Percentiles rank a stretch among this genome's conserved stretches.
These are phyloP conservation scores for Salminus brasiliensis DNA, from an alignment of 2,113 vertebrate species.

Conservation along the genomic window DNA sequence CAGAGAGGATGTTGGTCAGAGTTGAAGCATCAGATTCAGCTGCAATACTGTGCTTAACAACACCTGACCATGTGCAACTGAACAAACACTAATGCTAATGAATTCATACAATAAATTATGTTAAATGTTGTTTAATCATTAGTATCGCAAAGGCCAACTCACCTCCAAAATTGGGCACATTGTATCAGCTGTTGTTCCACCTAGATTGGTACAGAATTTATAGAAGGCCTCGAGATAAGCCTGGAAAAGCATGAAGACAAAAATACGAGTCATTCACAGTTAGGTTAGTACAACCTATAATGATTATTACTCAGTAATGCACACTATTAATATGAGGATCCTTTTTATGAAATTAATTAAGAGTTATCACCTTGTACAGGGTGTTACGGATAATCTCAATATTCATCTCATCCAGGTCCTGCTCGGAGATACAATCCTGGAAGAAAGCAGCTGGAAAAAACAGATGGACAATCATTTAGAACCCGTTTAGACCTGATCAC, in stretches of 20 bases:
- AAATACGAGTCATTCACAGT: neutral
- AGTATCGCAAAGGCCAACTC: conserved; percentile 34
- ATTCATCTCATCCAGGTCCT: conserved; percentile 99
- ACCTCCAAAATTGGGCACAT: conserved; percentile 99
- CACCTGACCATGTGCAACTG: neutral
- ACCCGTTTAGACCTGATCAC: too few species aligned
- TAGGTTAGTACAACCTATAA: neutral
- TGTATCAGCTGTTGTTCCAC: conserved; percentile 93
- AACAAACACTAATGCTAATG: neutral
- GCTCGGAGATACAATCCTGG: conserved; percentile 98
- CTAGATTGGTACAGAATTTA: conserved; percentile 93
- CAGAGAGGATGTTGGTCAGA: too few species aligned
- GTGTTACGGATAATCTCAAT: conserved; percentile 99
- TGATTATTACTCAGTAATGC: neutral
- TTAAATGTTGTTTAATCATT: too few species aligned
- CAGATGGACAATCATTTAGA: neutral
- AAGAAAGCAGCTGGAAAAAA: conserved; percentile 90
- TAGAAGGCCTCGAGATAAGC: conserved; percentile 97
- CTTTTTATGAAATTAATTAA: too few species aligned
- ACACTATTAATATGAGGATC: too few species aligned
- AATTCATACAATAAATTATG: too few species aligned
- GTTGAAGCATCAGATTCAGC: too few species aligned
- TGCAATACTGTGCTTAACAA: too few species aligned
- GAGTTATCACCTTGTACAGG: conserved; percentile 87
- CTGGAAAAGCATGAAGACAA: conserved; percentile 65